Evolutionary conservation across 1,140 invertebrate species (phyloP), one percentile per base, ranked within the genome.

Genomic region (Aphidius gifuensis): DNA sequence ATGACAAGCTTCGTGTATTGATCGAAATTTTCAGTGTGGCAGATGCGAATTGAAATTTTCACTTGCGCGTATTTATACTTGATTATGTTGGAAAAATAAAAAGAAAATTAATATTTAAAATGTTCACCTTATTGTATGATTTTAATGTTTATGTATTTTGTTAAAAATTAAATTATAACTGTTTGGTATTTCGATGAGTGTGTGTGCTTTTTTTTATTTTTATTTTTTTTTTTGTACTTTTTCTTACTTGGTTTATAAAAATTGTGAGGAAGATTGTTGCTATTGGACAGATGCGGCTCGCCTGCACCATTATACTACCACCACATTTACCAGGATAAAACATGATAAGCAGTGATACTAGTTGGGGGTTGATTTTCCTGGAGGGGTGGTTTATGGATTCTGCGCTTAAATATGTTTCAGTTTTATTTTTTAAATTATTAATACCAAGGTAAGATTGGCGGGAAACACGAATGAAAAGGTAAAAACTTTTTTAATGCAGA

Each of bases 231-330:
- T 16, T 39, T 32, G 16, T 58, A 58, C 39, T 48, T 53, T 16
- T 49, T 48, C 64, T 65, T 65, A 65, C 64, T 60, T 51, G 64
- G n/a, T 45, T 50, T 11, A 51, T 42, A 48, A 65, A 58, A 55
- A 61, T 44, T 53, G 48, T 61, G 43, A 61, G 60, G 44, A 65
- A 42, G 23, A 47, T 47, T 47, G 60, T 57, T 58, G 53, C 60
- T 43, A 65, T 58, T 53, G 57, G 49, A 54, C 60, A 61, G 58
- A 50, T 58, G 44, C 60, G 39, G 47, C 49, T 58, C 54, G 53
- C 49, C 38, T 65, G 64, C 64, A 65, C 64, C 64, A 65, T 65
- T 61, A 48, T 65, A 65, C 56, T 32, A 32, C 23, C 23, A 32
- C 23, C 4, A 32, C 4, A 32, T 32, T 32, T 32, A 32, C 23